Evolutionary conservation across 2,888 invertebrate species (phyloP), one percentile per base, ranked within the genome.

Genomic region (Hemithea aestivaria): DNA sequence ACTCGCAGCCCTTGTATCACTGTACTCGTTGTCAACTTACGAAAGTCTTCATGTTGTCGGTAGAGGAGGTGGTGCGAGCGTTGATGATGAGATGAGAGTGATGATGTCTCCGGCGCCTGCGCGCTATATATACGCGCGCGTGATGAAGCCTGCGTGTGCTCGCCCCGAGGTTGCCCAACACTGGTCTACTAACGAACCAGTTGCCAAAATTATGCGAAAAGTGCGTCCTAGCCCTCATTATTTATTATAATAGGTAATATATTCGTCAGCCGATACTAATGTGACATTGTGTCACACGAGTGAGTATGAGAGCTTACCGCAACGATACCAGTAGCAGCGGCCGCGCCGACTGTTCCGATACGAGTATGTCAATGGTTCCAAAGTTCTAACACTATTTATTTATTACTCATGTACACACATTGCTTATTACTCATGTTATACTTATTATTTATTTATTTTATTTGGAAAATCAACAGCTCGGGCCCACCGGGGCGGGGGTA

Each of bases 31-130:
- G 10, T 33, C 21, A 24, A 66, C 71, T 71, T 48, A 71, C 71
- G 44, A 65, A 63, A 32, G 60, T 39, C 49, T 63, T 71, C 71
- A 71, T 71, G 40, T 35, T 48, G 37, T 40, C 27, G 27, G 31
- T 29, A 36, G n/a, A n/a, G 34, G 38, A 35, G 36, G 16, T 10
- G 20, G 22, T 47, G n/a, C 22, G 35, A 28, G 41, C 41, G 41
- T 27, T 20, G 21, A 20, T 28, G 41, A 37, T 37, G 32, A 48
- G 35, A 33, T 39, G 31, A 41, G 9, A 42, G 33, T 36, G 28
- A 33, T 9, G n/a, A n/a, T n/a, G n/a, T n/a, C n/a, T n/a, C n/a
- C n/a, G n/a, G n/a, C n/a, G n/a, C n/a, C n/a, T n/a, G n/a, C 55
- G 40, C 35, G 20, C 11, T 16, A 16, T 16, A 16, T 16, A 16